Base-by-base conservation (phyloP, 2,888 invertebrate genomes). In the Dicyrtomina minuta region DNA sequence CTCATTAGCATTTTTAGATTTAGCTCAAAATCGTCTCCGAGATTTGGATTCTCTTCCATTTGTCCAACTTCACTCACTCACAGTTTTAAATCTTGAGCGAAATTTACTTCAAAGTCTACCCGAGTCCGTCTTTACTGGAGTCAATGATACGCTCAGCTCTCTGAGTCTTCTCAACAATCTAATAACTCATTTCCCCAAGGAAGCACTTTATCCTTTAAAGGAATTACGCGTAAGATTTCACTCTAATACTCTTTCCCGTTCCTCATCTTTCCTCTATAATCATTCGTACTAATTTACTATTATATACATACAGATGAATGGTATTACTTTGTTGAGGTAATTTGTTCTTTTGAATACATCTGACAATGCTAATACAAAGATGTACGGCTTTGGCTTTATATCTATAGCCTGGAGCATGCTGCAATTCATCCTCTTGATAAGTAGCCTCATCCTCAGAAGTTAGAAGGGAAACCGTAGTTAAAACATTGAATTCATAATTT, bases 101-200 rank as follows among this genome's bases (percentile, higher is more conserved):
- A 95, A 95, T 83, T 84, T 93, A 59, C 89, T 95, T 68, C 92
- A 92, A 77, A 87, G 84, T 72, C 86, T 95, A 68, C 88, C 87
- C 53, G 86, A 88, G 75, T 87, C 90, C 53, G 89, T 93, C 0
- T 95, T 95, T 80, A 83, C 84, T 8, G 93, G 93, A 0, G 87
- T 94, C 49, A 88, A 88, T 79, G 88, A 88, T 75, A 92, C 92
- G 0, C 83, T 95, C 51, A 94, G 92, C 81, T 95, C 94, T 0
- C 84, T 95, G 66, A 94, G 93, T 82, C 84, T 95, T 72, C 84
- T 95, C 46, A 95, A 95, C 82, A 95, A 95, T 83, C 85, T 94
- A 67, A 85, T 95, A 68, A 88, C 92, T 0, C 92, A 92, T 81
- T 94, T 93, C 81, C 95, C 95, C 1, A 89, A 89, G 1, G 87